A percentile compares a stretch with the other conserved stretches of the same genome.
Conservation (phyloP, 2,797 vertebrate genomes). For the Phyllotis vaccarum region DNA sequence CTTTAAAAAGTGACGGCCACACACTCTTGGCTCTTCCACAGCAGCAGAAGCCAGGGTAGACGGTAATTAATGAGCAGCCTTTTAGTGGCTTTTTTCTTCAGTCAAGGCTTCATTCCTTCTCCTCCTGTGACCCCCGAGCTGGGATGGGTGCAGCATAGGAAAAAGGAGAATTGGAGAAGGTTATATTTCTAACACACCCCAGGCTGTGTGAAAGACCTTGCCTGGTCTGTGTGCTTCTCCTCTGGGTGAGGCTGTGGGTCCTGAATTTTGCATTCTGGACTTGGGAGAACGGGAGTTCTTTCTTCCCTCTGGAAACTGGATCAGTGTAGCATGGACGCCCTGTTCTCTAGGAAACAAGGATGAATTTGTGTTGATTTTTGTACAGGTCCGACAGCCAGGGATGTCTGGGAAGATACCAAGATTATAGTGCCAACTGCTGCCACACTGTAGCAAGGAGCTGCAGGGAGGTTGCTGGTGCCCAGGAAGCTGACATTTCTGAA, state of each 20-base stretch:
- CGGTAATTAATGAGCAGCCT: not conserved
- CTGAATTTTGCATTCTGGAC: too few species aligned
- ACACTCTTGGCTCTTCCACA: not conserved
- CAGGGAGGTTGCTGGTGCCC: not conserved
- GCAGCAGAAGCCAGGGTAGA: not conserved
- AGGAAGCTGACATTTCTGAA: conserved; percentile 67
- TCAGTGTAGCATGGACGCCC: not conserved
- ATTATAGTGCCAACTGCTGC: not conserved
- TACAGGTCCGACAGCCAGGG: not conserved
- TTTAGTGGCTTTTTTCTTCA: not conserved
- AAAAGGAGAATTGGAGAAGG: not conserved
- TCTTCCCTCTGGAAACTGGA: conserved; percentile 1
- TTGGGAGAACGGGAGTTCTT: not conserved
- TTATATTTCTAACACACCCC: not conserved
- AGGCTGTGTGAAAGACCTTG: not conserved
- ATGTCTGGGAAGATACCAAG: not conserved
- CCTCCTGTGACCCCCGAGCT: not conserved
- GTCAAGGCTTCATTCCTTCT: not conserved
- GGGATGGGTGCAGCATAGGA: not conserved
- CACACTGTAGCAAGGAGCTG: not conserved
- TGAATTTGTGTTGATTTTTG: conserved; percentile 1
- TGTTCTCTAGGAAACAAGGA: not conserved
- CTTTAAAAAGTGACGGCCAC: not conserved
- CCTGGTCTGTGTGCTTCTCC: not conserved
- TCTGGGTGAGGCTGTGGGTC: not conserved